Base-by-base conservation (phyloP, 2,888 invertebrate species). In the Creontiades dilutus region DNA sequence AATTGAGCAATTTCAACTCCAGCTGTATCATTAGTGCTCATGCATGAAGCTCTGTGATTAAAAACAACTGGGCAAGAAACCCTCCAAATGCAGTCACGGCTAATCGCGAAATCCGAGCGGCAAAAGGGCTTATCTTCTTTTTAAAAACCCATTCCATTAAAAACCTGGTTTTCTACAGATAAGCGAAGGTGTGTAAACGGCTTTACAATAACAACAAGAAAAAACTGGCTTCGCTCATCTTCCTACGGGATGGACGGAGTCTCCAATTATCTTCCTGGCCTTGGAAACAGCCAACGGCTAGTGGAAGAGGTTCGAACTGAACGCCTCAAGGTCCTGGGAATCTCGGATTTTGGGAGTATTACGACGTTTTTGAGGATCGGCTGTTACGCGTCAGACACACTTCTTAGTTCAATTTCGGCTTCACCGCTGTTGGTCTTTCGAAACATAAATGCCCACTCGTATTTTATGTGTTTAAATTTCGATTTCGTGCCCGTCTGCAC, bases 221-320 rank as follows among this genome's bases (percentile, higher is more conserved):
- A 68, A 68, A 68, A 68, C 27, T 68, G 16, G 57, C 11, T 27
- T 68, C 9, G 68, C 68, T 68, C 68, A 68, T 68, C 19, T 23
- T 23, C 68, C 13, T 19, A 11, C n/a, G 61, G 16, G 19, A 61
- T 61, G 27, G 68, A 23, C 27, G 68, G 27, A 68, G 27, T 13
- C 9, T 68, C 23, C 68, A 68, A 68, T 68, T 68, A 68, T 68
- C 68, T 23, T 68, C 11, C 19, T 23, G 68, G 68, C 68, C 27
- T 68, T 23, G 27, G 19, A 23, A 68, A 19, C 4, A 12, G 68
- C 68, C 12, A n/a, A 12, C 23, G 27, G 27, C 68, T 19, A 4
- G 27, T 23, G 11, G 68, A 68, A 23, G 68, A 37, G 11, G 9
- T 68, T 23, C 23, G 19, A n/a, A 7, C 23, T 68, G n/a, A 23